Evolutionary conservation across 2,797 vertebrate species (phyloP).

Genomic region (Phyllotis vaccarum): DNA sequence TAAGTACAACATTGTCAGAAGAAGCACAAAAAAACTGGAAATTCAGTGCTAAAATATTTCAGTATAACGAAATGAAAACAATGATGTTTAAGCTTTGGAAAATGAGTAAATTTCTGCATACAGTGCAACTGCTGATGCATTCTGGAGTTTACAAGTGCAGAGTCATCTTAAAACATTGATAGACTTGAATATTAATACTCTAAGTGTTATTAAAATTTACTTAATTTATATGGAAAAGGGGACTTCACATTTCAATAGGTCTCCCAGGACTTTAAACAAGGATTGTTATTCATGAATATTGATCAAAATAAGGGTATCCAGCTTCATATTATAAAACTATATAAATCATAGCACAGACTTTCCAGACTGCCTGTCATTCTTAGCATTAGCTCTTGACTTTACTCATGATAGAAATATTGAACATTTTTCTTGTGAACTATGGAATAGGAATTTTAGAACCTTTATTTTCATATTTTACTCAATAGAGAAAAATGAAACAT

Average conservation of each 20-base stretch:
- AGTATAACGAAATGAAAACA: neutral
- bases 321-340: neutral
- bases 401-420: neutral
- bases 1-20: neutral
- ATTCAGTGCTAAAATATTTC: constrained; percentile 28
- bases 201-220: neutral
- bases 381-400: constrained; percentile 23
- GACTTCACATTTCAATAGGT: constrained; percentile 41
- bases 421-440: neutral
- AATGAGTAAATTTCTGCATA: neutral
- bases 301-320: neutral
- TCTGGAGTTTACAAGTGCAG: neutral
- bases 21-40: constrained; percentile 5
- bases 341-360: neutral
- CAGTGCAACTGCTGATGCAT: neutral
- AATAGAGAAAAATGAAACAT: neutral
- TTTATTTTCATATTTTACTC: neutral
- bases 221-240: constrained; percentile 1
- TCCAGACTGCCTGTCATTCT: neutral
- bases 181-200: constrained; percentile 38
- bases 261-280: neutral
- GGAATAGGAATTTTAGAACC: neutral
- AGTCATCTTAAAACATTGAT: constrained; percentile 2
- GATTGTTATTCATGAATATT: constrained; percentile 32
- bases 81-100: neutral